These are phyloP conservation scores for Cyclura pinguis DNA, from an alignment of 2,797 vertebrate genomes.

Conservation along the genomic window DNA sequence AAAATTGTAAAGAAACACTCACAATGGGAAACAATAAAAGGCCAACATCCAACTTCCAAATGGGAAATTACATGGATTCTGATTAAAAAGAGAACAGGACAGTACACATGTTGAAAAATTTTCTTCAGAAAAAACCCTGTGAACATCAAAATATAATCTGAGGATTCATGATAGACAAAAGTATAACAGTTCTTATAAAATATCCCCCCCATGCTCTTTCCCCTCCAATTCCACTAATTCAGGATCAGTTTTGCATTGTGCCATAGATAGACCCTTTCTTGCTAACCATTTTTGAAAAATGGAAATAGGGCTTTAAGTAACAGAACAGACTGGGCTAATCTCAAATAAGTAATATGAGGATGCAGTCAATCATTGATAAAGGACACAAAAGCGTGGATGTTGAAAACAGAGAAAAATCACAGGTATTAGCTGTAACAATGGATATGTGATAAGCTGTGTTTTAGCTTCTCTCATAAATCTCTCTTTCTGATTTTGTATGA, in stretches of 20 bases:
- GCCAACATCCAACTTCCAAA: not conserved
- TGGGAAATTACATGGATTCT: not conserved
- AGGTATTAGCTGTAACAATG: not conserved
- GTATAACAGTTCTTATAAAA: not conserved
- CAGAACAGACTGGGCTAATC: slow-evolving; percentile 26
- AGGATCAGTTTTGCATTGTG: rapidly evolving
- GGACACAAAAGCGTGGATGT: slow-evolving; percentile 8
- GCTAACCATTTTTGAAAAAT: not conserved
- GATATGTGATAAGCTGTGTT: slow-evolving; percentile 31
- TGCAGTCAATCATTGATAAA: not conserved
- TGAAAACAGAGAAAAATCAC: slow-evolving; percentile 24
- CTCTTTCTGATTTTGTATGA: slow-evolving; percentile 30
- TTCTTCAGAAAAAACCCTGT: not conserved
- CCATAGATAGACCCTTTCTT: not conserved
- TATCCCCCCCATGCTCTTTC: not conserved
- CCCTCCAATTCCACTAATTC: not conserved
- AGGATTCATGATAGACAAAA: not conserved
- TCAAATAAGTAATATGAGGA: slow-evolving; percentile 13
- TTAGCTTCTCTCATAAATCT: slow-evolving; percentile 31
- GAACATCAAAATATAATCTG: not conserved
- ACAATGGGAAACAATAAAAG: slow-evolving; percentile 21
- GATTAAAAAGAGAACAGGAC: not conserved
- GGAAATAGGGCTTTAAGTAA: not conserved
- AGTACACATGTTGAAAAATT: not conserved
- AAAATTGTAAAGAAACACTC: slow-evolving; percentile 12